Conservation (phyloP, 2,797 vertebrate species). For the Vipera ursinii region DNA sequence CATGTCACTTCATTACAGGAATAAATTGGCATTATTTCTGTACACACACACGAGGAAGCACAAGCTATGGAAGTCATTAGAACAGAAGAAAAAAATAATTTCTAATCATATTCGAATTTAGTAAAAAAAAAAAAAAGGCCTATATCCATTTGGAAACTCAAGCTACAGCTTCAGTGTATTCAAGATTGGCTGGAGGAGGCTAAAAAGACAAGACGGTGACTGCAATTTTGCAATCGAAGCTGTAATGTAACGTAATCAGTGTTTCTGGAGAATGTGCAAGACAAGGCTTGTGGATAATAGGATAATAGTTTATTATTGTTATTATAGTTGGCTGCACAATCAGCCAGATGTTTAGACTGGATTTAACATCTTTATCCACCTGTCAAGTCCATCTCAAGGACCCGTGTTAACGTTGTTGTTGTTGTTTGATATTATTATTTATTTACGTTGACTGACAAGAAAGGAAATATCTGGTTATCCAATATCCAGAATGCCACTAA, state of each 20-base stretch:
- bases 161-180: neutral
- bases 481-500: neutral
- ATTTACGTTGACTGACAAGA: neutral
- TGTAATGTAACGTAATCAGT: neutral
- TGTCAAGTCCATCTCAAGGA: neutral
- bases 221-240: neutral
- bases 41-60: slow-evolving; percentile 25
- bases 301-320: neutral
- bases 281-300: neutral
- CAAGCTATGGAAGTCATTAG: slow-evolving; percentile 36
- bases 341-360: neutral
- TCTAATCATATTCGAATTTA: slow-evolving; percentile 38
- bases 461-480: neutral
- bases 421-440: neutral
- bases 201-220: neutral
- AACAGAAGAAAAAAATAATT: neutral
- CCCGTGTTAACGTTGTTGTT: neutral
- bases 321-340: neutral
- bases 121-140: slow-evolving; percentile 33
- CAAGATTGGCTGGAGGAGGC: neutral
- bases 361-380: neutral
- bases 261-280: neutral
- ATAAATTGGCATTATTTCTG: slow-evolving; percentile 3
- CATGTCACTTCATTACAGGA: neutral
- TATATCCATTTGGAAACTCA: neutral